These are phyloP conservation scores for Pagrus major DNA, from an alignment of 2,113 vertebrate genomes.

Conservation along the genomic window DNA sequence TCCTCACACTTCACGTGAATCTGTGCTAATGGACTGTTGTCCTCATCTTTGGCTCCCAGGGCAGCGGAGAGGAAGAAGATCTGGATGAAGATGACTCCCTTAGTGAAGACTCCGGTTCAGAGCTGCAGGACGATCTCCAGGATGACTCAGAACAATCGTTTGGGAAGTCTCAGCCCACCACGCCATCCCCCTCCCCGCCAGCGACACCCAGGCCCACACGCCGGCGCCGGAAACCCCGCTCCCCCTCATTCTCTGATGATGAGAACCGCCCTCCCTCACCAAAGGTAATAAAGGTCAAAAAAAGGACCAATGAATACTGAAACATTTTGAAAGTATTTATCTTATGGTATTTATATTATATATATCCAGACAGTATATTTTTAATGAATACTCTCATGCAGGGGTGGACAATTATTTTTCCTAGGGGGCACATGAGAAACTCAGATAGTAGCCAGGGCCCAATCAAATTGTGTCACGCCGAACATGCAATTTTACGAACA, in stretches of 20 bases:
- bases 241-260: conserved; percentile 93
- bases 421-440: too few species aligned
- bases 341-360: neutral
- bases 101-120: conserved; percentile 93
- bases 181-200: conserved; percentile 90
- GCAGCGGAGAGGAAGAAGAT: conserved; percentile 94
- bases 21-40: neutral
- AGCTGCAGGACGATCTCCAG: conserved; percentile 92
- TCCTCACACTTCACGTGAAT: neutral
- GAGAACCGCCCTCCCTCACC: conserved; percentile 94
- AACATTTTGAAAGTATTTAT: neutral
- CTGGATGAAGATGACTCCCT: conserved; percentile 95
- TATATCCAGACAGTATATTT: neutral
- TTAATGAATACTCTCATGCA: neutral
- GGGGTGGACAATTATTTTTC: too few species aligned
- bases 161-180: conserved; percentile 92
- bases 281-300: conserved; percentile 85
- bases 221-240: conserved; percentile 86
- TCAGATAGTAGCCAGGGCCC: too few species aligned
- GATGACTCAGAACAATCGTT: conserved; percentile 94
- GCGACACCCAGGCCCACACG: conserved; percentile 86
- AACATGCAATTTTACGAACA: too few species aligned
- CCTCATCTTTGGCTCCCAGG: conserved; percentile 78
- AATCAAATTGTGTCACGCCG: too few species aligned
- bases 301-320: neutral